Conservation (phyloP, 2,888 invertebrate species). For the Fragum whitleyi region DNA sequence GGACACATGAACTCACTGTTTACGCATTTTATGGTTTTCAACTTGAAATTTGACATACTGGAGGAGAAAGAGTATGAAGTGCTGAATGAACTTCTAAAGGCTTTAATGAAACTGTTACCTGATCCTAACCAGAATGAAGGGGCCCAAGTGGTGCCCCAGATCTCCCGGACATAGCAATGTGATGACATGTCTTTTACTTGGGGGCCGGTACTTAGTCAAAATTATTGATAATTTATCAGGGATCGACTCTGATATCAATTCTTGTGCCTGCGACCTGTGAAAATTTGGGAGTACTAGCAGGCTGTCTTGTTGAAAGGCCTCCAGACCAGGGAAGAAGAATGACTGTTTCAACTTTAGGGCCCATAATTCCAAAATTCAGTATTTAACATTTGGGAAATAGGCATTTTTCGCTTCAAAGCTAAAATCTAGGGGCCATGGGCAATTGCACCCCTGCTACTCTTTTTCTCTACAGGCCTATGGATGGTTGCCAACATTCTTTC, state of each 20-base stretch:
- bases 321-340: no score
- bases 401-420: no score
- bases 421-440: no score
- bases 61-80: conserved; percentile 98
- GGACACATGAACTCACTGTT: conserved; percentile 98
- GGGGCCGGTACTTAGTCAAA: background rate
- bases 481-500: no score
- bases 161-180: conserved; percentile 62
- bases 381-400: no score
- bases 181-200: background rate
- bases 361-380: no score
- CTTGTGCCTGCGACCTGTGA: background rate
- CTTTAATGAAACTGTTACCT: conserved; percentile 77
- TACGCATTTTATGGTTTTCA: conserved; percentile 95
- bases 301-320: no score
- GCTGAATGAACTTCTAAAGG: conserved; percentile 90
- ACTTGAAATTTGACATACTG: conserved; percentile 94
- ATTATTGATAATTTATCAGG: background rate
- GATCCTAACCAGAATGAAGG: conserved; percentile 79
- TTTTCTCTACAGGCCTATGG: no score
- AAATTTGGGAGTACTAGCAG: background rate
- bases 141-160: conserved; percentile 57
- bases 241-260: background rate
- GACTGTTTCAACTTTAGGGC: no score
- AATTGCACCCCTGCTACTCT: no score